Conservation (phyloP, 2,797 vertebrate species). For the Sorex maritimensis region DNA sequence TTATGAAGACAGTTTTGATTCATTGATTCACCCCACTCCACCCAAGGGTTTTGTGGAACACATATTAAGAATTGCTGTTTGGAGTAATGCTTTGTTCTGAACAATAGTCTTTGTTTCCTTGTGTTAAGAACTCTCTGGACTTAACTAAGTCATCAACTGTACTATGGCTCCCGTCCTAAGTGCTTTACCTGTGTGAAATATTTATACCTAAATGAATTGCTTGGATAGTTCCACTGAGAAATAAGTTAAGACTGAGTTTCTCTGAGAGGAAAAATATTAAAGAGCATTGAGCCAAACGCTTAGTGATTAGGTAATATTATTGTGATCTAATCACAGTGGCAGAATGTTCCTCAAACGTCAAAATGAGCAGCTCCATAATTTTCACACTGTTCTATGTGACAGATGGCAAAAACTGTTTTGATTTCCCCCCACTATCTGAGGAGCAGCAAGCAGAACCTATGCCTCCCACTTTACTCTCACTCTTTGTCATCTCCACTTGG, state of each 20-base stretch:
- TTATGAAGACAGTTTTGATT: not conserved
- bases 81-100: not conserved
- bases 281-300: conserved; percentile 76
- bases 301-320: not conserved
- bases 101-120: not conserved
- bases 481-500: conserved; percentile 81
- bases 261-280: conserved; percentile 54
- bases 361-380: conserved; percentile 50
- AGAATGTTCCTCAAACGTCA: not conserved
- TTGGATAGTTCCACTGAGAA: conserved; percentile 50
- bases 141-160: not conserved
- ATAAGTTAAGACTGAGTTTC: conserved; percentile 60
- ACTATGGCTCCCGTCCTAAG: not conserved
- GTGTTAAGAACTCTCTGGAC: not conserved
- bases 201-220: conserved; percentile 35
- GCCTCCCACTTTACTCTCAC: conserved; percentile 31
- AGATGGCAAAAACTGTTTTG: conserved; percentile 71
- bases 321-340: conserved; percentile 49
- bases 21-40: not conserved
- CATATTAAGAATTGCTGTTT: not conserved
- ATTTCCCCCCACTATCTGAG: conserved; percentile 67
- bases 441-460: conserved; percentile 57
- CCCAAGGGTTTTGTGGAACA: not conserved
- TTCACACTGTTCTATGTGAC: conserved; percentile 70
- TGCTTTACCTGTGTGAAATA: conserved; percentile 52